Percentiles rank a stretch among this genome's conserved stretches.
phyloP scores from a whole-genome alignment of 2,113 vertebrate species.

The Nesospiza acunhae region DNA sequence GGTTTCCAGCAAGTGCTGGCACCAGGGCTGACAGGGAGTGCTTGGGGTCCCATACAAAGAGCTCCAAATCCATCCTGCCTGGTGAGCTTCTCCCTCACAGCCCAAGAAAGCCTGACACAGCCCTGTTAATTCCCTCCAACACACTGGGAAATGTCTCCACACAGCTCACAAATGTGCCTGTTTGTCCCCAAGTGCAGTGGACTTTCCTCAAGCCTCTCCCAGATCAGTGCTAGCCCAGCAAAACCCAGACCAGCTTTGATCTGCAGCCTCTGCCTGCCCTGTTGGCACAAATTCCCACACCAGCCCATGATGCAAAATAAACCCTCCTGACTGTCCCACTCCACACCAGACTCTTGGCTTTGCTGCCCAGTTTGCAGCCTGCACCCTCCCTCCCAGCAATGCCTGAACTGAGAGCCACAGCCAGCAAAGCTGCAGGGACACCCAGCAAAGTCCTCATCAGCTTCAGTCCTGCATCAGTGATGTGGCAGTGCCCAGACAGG shows the following conservation, averaged over 20 bases:
- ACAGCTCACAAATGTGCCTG: neutral
- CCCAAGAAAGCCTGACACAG: neutral
- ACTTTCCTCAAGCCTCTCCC: neutral
- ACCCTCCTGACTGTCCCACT: neutral
- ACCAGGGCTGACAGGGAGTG: neutral
- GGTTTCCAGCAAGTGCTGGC: neutral
- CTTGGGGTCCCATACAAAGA: neutral
- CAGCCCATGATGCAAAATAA: neutral
- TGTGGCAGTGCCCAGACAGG: fast-evolving
- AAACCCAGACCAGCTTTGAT: neutral
- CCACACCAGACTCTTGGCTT: neutral
- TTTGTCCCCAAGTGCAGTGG: neutral
- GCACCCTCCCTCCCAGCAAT: neutral
- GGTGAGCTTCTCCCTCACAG: neutral
- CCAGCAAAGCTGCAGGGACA: neutral
- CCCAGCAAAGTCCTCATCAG: neutral
- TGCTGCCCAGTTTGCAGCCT: neutral
- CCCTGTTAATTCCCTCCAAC: neutral
- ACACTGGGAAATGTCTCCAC: neutral
- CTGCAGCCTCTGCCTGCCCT: neutral
- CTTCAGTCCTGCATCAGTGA: fast-evolving
- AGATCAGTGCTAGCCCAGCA: neutral
- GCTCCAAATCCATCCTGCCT: neutral
- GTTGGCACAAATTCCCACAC: fast-evolving
- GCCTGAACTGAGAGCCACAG: neutral